Evolutionary conservation across 2,888 invertebrate species (phyloP), one percentile per base, ranked within the genome.

Genomic region (Himalopsyche anomala): DNA sequence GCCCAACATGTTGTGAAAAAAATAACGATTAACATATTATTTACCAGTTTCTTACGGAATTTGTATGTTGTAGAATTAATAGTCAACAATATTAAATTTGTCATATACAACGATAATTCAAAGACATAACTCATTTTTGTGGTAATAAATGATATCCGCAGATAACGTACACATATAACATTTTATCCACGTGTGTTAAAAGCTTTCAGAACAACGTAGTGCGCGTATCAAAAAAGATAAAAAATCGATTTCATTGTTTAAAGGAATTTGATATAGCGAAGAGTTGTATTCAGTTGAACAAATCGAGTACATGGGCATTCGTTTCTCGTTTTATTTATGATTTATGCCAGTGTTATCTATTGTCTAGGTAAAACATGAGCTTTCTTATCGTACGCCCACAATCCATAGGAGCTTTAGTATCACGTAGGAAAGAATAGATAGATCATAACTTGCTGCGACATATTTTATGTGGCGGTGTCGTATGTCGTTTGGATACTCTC

Each of bases 331-430:
- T 19, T 80, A 80, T 80, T 80, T 80, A 80, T 80, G 80, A 80
- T 42, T 38, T 42, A 40, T 42, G 40, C 40, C 80, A 6, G 80
- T 15, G 80, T n/a, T 80, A 80, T 80, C 80, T 80, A 62, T 80
- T 80, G 80, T 80, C 56, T 38, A 36, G 28, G 28, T 83, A 40
- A 38, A 56, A 83, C 55, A 36, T 19, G 56, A 56, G 62, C 56
- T 56, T 56, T 54, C 83, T 56, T 56, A 83, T 83, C 83, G 40
- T 40, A 28, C 84, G 84, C 84, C 84, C 74, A 84, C 84, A 17
- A 42, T 42, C 19, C 28, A 36, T 19, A 79, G 40, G 42, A 55
- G n/a, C 28, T 62, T 84, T 84, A 19, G 40, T 36, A 42, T 84
- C 80, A 79, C 45, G 40, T 19, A 84, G 74, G 54, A 79, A 84